These are phyloP conservation scores for Tetranychus urticae DNA, from an alignment of 1,140 invertebrate species.

Conservation along the genomic window DNA sequence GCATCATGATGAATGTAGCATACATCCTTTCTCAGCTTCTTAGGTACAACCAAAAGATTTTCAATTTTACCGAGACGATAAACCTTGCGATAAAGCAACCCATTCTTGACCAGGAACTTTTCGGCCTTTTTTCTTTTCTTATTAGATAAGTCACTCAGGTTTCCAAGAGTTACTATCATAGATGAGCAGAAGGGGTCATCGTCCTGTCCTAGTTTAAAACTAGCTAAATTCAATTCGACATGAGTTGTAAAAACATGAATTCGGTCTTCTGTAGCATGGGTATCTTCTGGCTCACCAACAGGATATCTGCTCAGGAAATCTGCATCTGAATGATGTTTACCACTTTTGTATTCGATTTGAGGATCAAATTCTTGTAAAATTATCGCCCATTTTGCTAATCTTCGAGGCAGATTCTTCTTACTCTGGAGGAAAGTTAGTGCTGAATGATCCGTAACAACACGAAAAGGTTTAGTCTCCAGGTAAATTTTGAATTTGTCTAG, in stretches of 20 bases:
- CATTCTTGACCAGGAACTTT: constrained; percentile 4
- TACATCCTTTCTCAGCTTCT: too few relatives aligned
- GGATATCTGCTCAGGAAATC: constrained; percentile 5
- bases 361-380: constrained; percentile 11
- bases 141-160: too few relatives aligned
- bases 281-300: too few relatives aligned
- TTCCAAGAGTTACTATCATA: constrained; percentile 22
- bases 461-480: too few relatives aligned
- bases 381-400: constrained; percentile 14
- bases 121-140: background rate
- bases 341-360: constrained; percentile 8
- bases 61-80: too few relatives aligned
- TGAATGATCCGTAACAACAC: constrained; percentile 27
- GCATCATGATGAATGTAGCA: too few relatives aligned
- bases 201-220: background rate
- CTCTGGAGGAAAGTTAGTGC: constrained; percentile 23
- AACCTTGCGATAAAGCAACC: too few relatives aligned
- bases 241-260: too few relatives aligned
- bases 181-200: constrained; percentile 12
- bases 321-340: constrained; percentile 2
- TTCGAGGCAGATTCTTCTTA: constrained; percentile 19
- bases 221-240: background rate
- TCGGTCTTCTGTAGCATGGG: too few relatives aligned
- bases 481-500: constrained; percentile 19
- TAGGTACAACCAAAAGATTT: too few relatives aligned